Percentiles rank a stretch among this genome's conserved stretches.
Evolutionary conservation across 2,113 vertebrate species (phyloP).

Genomic region (Mus pahari): DNA sequence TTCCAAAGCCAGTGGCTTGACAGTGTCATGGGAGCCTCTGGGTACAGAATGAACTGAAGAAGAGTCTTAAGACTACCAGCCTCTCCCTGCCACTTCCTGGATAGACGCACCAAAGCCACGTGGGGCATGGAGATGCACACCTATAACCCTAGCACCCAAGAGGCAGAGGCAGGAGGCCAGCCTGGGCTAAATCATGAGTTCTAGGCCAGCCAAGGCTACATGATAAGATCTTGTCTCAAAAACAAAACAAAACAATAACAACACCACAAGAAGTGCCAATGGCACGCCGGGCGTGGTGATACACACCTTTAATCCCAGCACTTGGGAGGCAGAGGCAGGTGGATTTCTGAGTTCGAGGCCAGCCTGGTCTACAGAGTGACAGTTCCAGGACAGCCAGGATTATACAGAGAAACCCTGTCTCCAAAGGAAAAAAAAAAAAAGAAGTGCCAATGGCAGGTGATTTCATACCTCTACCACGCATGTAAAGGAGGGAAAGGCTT

Average conservation of each 20-base stretch:
- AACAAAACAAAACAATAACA: not conserved
- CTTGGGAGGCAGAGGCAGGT: too few species aligned
- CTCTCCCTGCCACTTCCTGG: not conserved
- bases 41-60: not conserved
- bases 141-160: not conserved
- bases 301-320: too few species aligned
- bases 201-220: not conserved
- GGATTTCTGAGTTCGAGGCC: too few species aligned
- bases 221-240: not conserved
- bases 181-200: not conserved
- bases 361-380: not conserved
- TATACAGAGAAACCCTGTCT: not conserved
- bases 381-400: not conserved
- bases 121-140: not conserved
- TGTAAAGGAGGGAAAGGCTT: not conserved
- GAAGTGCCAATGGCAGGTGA: not conserved
- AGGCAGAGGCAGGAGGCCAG: not conserved
- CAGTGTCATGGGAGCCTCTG: not conserved
- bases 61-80: not conserved
- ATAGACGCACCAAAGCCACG: not conserved
- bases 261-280: not conserved
- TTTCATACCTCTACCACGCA: not conserved
- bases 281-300: too few species aligned
- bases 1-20: not conserved
- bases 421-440: not conserved